Percentiles rank a stretch among this genome's conserved stretches.
Evolutionary conservation across 37 sponge, comb jelly and placozoan genomes (phyloP).

Genomic region (Bolinopsis microptera): DNA sequence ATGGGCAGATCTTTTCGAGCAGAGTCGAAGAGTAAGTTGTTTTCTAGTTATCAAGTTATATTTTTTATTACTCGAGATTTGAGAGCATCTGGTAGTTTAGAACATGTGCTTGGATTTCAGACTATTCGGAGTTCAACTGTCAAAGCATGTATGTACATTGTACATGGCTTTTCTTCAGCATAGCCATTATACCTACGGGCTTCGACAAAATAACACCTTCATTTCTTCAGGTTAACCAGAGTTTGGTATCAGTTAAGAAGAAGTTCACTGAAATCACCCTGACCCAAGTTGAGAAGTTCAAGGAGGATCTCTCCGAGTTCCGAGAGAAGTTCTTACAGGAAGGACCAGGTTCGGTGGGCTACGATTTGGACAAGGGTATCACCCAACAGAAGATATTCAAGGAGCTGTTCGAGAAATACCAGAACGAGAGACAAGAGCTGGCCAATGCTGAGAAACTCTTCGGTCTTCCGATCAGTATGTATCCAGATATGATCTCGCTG

Average conservation of each 20-base stretch:
- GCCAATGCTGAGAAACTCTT: constrained; percentile 98
- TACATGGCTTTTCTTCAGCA: no score
- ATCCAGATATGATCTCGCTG: constrained; percentile 84
- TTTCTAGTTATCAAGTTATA: no score
- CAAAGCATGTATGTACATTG: not conserved
- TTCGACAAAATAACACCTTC: no score
- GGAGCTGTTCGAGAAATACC: constrained; percentile 72
- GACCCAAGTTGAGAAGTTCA: constrained; percentile 83
- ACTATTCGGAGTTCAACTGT: not conserved
- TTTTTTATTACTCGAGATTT: no score
- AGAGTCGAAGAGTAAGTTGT: constrained; percentile 44
- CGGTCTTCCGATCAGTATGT: constrained; percentile 89
- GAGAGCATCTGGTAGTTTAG: no score
- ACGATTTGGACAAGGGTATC: constrained; percentile 88
- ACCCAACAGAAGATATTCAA: constrained; percentile 78
- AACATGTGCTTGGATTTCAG: no score
- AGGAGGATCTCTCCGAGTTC: constrained; percentile 71
- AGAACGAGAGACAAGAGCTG: constrained; percentile 86
- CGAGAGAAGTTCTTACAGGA: constrained; percentile 78
- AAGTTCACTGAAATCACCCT: constrained; percentile 95
- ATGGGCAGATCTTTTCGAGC: constrained; percentile 28
- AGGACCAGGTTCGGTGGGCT: constrained; percentile 90
- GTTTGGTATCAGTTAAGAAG: constrained; percentile 91
- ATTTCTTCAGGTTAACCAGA: constrained; percentile 74
- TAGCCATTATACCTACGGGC: no score